Evolutionary conservation across 2,888 invertebrate species (phyloP).

Genomic region (Leuctra nigra): DNA sequence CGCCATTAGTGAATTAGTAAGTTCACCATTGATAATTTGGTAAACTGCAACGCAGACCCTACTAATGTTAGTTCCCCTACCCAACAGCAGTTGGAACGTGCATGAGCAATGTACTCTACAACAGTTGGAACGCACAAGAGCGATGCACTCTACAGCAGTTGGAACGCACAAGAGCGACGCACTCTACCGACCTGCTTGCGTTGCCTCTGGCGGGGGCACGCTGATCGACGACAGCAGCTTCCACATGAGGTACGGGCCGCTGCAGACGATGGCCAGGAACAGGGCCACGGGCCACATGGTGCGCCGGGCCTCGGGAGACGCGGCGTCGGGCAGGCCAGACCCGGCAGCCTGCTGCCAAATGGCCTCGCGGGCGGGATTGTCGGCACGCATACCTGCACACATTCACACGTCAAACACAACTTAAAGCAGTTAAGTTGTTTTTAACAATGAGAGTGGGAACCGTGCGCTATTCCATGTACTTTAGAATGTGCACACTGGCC

Average conservation of each 20-base stretch:
- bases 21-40: too few species aligned
- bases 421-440: background rate
- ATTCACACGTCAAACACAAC: constrained; percentile 1
- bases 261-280: constrained; percentile 82
- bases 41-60: too few species aligned
- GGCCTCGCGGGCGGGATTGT: constrained; percentile 36
- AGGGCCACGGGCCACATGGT: constrained; percentile 83
- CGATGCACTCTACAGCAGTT: background rate
- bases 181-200: background rate
- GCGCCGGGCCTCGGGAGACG: constrained; percentile 33
- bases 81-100: background rate
- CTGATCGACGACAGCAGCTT: constrained; percentile 53
- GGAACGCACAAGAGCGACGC: background rate
- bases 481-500: too few species aligned
- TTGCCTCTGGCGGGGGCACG: background rate
- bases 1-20: too few species aligned
- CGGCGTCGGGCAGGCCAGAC: constrained; percentile 35
- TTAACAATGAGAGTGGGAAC: too few species aligned
- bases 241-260: constrained; percentile 88
- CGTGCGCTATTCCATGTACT: too few species aligned
- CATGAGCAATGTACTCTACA: background rate
- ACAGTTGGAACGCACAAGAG: background rate
- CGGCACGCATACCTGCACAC: constrained; percentile 35
- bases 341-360: constrained; percentile 43
- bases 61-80: too few species aligned